Conservation (phyloP, 2,797 vertebrate species). For the Vultur gryphus region DNA sequence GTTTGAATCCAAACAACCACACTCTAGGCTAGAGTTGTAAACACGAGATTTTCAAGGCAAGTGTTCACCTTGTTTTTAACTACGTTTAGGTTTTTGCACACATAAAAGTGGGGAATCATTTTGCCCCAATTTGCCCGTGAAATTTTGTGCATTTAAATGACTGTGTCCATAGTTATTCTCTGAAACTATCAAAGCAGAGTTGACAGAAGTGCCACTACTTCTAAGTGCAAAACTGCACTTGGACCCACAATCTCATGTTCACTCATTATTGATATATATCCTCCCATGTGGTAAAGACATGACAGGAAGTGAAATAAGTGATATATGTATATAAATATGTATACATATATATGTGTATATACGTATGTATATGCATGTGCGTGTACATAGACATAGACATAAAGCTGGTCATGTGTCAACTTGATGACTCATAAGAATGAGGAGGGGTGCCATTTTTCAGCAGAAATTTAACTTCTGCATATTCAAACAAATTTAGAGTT, state of each 20-base stretch:
- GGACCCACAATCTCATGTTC: background rate
- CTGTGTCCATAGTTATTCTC: background rate
- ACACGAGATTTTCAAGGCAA: background rate
- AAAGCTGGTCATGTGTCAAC: background rate
- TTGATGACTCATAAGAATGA: background rate
- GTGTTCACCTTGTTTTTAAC: background rate
- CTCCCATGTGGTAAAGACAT: background rate
- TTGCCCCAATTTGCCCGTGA: background rate
- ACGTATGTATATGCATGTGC: fast-evolving
- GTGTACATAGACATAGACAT: too few species aligned
- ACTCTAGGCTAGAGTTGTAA: background rate
- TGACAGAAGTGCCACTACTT: background rate
- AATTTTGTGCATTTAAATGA: background rate
- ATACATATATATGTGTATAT: background rate
- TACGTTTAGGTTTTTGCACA: background rate
- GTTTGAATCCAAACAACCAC: background rate
- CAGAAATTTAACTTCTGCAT: background rate
- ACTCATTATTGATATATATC: background rate
- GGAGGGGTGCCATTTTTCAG: background rate
- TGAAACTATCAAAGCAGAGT: background rate
- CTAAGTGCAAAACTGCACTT: background rate
- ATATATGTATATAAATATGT: background rate
- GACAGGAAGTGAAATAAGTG: background rate
- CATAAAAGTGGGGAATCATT: background rate
- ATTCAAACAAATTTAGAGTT: background rate